Evolutionary conservation across 2,888 invertebrate genomes (phyloP).

Genomic region (Ferrisia virgata): DNA sequence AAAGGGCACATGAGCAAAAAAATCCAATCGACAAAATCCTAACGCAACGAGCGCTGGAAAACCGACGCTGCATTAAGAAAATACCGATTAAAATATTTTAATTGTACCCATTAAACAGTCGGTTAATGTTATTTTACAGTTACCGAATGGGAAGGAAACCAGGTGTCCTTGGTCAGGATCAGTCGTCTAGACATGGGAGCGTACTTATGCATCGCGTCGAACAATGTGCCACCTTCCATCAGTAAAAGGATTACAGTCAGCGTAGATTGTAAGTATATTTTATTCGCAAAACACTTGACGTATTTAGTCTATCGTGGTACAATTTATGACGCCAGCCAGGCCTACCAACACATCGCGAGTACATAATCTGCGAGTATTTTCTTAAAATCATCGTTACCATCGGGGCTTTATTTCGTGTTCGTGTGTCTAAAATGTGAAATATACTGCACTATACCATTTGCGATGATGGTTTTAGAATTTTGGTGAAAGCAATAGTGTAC

Average conservation of each 20-base stretch:
- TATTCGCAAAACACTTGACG: slow-evolving; percentile 29
- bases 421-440: slow-evolving; percentile 6
- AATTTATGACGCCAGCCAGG: neutral
- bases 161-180: slow-evolving; percentile 77
- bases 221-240: slow-evolving; percentile 84
- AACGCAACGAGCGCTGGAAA: neutral
- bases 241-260: slow-evolving; percentile 90
- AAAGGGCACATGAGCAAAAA: neutral
- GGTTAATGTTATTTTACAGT: slow-evolving; percentile 45
- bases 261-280: slow-evolving; percentile 80
- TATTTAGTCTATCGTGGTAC: neutral
- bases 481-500: no score
- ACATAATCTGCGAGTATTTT: slow-evolving; percentile 4
- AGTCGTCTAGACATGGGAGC: slow-evolving; percentile 88
- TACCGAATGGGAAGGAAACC: slow-evolving; percentile 77
- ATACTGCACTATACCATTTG: neutral
- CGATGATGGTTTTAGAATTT: neutral
- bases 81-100: slow-evolving; percentile 28
- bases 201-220: slow-evolving; percentile 86
- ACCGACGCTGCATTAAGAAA: slow-evolving; percentile 17
- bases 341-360: neutral
- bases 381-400: slow-evolving; percentile 4
- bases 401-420: neutral
- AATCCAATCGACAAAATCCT: neutral
- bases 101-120: slow-evolving; percentile 16